Percentiles rank a stretch among this genome's conserved stretches.
These are phyloP conservation scores for Thaumetopoea pityocampa DNA, from an alignment of 1,140 invertebrate genomes.

Conservation along the genomic window DNA sequence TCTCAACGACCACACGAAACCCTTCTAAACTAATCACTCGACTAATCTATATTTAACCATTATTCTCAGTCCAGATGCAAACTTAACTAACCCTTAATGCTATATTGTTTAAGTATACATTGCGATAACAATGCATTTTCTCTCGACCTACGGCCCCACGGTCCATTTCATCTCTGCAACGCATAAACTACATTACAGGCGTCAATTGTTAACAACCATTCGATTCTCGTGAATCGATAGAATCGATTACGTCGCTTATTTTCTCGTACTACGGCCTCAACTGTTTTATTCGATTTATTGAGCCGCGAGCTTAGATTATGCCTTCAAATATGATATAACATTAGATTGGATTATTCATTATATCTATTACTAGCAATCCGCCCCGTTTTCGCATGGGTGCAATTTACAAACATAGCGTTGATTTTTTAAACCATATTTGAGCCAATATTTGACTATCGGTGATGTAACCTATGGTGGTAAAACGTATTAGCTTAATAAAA, in stretches of 20 bases:
- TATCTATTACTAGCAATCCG: too few relatives aligned
- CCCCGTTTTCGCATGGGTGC: too few relatives aligned
- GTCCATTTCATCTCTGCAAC: slow-evolving; percentile 65
- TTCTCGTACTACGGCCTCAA: slow-evolving; percentile 56
- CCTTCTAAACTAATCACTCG: slow-evolving; percentile 42
- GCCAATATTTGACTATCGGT: too few relatives aligned
- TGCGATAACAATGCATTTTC: slow-evolving; percentile 7
- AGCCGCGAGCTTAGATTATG: slow-evolving; percentile 13
- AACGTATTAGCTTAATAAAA: too few relatives aligned
- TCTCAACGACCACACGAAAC: slow-evolving; percentile 21
- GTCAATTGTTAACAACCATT: slow-evolving; percentile 72
- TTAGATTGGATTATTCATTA: too few relatives aligned
- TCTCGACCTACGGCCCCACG: slow-evolving; percentile 63
- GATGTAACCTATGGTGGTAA: too few relatives aligned
- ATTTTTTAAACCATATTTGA: too few relatives aligned
- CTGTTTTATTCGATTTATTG: slow-evolving; percentile 56
- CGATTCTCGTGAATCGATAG: slow-evolving; percentile 68
- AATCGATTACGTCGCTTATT: slow-evolving; percentile 67
- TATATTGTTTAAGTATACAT: slow-evolving; percentile 21
- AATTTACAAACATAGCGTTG: too few relatives aligned
- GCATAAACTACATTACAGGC: slow-evolving; percentile 68
- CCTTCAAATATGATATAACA: slow-evolving; percentile 10
- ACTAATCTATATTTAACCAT: slow-evolving; percentile 52
- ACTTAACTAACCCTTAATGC: slow-evolving; percentile 23
- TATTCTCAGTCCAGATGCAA: slow-evolving; percentile 28